Percentiles rank a stretch among this genome's conserved stretches.
These are phyloP conservation scores for Erethizon dorsatum DNA, from an alignment of 2,797 vertebrate species.

Conservation along the genomic window DNA sequence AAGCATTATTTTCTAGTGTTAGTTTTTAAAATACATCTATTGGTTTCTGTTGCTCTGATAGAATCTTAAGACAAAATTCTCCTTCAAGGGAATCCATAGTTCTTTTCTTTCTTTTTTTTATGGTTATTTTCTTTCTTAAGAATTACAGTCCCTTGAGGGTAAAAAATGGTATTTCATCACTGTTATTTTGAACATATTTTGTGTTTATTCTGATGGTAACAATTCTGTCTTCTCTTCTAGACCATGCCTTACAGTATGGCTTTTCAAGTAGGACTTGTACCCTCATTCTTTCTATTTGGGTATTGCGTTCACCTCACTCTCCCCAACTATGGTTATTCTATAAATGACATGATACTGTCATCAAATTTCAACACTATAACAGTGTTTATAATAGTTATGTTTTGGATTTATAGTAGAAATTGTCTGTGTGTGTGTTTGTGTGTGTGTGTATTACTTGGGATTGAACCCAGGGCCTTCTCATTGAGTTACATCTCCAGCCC, in stretches of 20 bases:
- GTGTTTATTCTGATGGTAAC: background rate
- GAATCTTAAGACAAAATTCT: background rate
- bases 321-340: background rate
- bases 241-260: background rate
- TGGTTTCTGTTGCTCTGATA: background rate
- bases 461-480: background rate
- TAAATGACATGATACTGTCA: background rate
- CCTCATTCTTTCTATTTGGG: background rate
- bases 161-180: background rate
- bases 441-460: background rate
- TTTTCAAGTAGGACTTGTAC: background rate
- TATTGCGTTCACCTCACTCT: background rate
- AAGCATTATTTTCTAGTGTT: background rate
- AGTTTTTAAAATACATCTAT: background rate
- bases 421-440: background rate
- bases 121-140: conserved; percentile 1
- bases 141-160: background rate
- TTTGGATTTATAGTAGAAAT: background rate
- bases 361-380: background rate
- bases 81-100: background rate
- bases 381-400: background rate
- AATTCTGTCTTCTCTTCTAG: background rate
- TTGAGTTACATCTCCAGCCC: background rate
- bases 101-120: background rate
- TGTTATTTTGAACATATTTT: background rate